Base-by-base conservation (phyloP, 1,140 invertebrate genomes). In the Coboldia fuscipes region DNA sequence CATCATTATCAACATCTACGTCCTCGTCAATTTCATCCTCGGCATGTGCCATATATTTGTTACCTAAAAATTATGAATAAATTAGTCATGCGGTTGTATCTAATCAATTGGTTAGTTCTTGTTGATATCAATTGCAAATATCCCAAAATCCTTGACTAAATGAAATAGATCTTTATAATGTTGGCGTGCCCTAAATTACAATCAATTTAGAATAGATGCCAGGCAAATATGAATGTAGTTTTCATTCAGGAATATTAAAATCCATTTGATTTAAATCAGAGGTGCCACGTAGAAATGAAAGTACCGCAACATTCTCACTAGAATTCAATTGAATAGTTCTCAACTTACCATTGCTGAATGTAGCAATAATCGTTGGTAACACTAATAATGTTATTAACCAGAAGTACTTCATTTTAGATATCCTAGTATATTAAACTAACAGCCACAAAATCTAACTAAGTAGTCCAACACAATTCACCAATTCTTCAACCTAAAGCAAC, bases 11-110 rank as follows among this genome's bases (percentile, higher is more conserved):
- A 39, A 72, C 72, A 42, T 76, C 74, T 8, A 75, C 71, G 43
- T 81, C 77, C 54, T 82, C 79, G 51, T 79, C 75, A 24, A 65
- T 63, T 37, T 78, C 72, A 55, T 82, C 75, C 49, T 80, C 68
- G 38, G 70, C 76, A 50, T 61, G 60, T 21, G 63, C 74, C 33
- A 68, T 44, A 34, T 68, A 57, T 49, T 64, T 62, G 44, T 59
- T 58, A 20, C 62, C 72, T 76, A 34, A 36, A 46, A 41, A 13
- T 33, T 1, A 26, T 33, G 24, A 41, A n/a, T 3, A 39, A 17
- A 30, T 3, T 17, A 35, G 14, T 30, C 15, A n/a, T n/a, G n/a
- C n/a, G n/a, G n/a, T n/a, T n/a, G n/a, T n/a, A n/a, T n/a, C n/a
- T n/a, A n/a, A n/a, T n/a, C n/a, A n/a, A n/a, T n/a, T n/a, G n/a